phyloP scores from a whole-genome alignment of 1,140 invertebrate species.

The Lasioglossum baleicum region DNA sequence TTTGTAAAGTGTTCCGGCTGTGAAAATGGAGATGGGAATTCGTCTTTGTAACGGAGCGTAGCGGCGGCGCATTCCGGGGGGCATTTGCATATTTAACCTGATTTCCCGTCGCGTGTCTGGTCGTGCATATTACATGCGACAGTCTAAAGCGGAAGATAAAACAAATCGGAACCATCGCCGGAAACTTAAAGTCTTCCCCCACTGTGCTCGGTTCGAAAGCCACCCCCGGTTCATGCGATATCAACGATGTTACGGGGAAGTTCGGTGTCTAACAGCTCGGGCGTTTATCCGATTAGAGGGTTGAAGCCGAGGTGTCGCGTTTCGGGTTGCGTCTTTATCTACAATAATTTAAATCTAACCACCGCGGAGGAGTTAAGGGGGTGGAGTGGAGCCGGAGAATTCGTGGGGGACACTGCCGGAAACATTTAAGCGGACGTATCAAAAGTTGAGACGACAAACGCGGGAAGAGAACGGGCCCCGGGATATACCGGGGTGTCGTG shows the following conservation, averaged over 20 bases:
- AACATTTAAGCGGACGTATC: slow-evolving; percentile 44
- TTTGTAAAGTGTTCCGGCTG: no score
- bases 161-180: not conserved
- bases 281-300: not conserved
- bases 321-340: not conserved
- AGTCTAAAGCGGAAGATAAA: not conserved
- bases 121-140: not conserved
- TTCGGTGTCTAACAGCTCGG: not conserved
- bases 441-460: not conserved
- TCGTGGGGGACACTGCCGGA: not conserved
- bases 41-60: no score
- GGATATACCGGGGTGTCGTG: slow-evolving; percentile 32
- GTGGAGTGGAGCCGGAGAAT: no score
- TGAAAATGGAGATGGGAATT: no score
- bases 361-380: no score
- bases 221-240: no score
- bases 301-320: not conserved
- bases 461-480: not conserved
- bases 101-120: not conserved
- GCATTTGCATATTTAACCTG: not conserved
- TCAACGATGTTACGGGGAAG: not conserved
- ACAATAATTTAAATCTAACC: slow-evolving; percentile 6
- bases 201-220: not conserved
- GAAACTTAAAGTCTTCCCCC: not conserved
- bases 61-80: no score